These are phyloP conservation scores for Gephyroberyx darwinii DNA, from an alignment of 2,797 vertebrate species.

Conservation along the genomic window DNA sequence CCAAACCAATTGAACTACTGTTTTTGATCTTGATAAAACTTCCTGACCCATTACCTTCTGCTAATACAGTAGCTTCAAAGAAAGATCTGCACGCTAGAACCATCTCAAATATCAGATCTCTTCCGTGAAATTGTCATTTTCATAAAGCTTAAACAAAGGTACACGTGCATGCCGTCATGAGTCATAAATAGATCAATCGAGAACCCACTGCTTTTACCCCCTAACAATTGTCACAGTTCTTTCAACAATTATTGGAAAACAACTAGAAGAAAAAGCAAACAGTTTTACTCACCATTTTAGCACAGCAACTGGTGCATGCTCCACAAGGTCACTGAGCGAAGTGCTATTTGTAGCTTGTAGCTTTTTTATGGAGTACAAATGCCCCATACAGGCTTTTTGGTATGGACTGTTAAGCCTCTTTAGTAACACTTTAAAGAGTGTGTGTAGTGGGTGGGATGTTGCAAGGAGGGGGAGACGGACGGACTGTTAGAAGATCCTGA, in stretches of 20 bases:
- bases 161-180: not conserved
- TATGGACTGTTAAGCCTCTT: constrained; percentile 73
- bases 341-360: constrained; percentile 53
- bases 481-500: constrained; percentile 67
- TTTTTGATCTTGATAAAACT: constrained; percentile 28
- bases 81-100: not conserved
- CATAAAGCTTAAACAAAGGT: not conserved
- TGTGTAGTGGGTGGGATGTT: constrained; percentile 57
- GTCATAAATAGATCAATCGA: constrained; percentile 6
- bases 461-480: constrained; percentile 57
- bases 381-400: constrained; percentile 59
- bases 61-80: constrained; percentile 27
- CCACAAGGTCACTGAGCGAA: constrained; percentile 44
- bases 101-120: constrained; percentile 8
- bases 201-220: constrained; percentile 9
- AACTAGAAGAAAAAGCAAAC: constrained; percentile 34
- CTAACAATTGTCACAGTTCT: constrained; percentile 10
- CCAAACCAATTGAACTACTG: constrained; percentile 23
- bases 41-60: constrained; percentile 28
- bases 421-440: constrained; percentile 67
- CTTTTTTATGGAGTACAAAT: constrained; percentile 58
- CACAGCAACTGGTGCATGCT: constrained; percentile 40
- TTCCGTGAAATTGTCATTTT: too few species aligned
- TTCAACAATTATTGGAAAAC: constrained; percentile 42
- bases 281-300: constrained; percentile 59